Evolutionary conservation across 2,113 vertebrate genomes (phyloP).

Genomic region (Mirza zaza): DNA sequence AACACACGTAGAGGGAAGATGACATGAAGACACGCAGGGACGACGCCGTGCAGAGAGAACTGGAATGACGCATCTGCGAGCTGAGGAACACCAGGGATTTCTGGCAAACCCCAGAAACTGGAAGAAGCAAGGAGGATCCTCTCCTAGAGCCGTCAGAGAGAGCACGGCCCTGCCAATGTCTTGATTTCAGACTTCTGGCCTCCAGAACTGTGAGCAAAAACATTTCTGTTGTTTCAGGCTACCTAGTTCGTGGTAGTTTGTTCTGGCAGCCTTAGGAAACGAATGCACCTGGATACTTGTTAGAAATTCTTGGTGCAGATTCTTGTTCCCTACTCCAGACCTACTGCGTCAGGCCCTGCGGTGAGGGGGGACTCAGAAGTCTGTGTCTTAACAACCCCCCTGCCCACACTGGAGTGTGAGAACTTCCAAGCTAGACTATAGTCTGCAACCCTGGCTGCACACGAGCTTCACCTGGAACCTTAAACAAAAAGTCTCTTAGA

Average conservation of each 20-base stretch:
- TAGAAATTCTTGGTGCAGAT: not conserved
- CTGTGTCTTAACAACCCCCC: not conserved
- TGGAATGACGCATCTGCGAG: not conserved
- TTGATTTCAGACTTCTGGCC: not conserved
- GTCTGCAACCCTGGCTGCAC: not conserved
- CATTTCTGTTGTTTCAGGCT: not conserved
- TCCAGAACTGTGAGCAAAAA: not conserved
- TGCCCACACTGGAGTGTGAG: not conserved
- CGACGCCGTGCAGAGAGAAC: too few relatives aligned
- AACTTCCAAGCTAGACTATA: not conserved
- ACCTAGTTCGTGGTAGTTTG: not conserved
- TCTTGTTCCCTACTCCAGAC: not conserved
- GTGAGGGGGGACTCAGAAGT: too few relatives aligned
- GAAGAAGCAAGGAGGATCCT: not conserved
- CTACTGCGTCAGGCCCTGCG: not conserved
- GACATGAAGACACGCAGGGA: not conserved
- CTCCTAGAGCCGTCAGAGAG: not conserved
- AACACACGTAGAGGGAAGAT: rapidly evolving
- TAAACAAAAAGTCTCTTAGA: not conserved
- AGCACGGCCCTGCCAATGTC: rapidly evolving
- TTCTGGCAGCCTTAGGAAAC: not conserved
- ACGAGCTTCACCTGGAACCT: too few relatives aligned
- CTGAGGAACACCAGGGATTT: not conserved
- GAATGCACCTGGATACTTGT: not conserved
- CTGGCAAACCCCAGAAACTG: not conserved